Percentiles rank a stretch among this genome's conserved stretches.
Conservation (phyloP, 2,113 vertebrate genomes). For the Lepisosteus osseus region DNA sequence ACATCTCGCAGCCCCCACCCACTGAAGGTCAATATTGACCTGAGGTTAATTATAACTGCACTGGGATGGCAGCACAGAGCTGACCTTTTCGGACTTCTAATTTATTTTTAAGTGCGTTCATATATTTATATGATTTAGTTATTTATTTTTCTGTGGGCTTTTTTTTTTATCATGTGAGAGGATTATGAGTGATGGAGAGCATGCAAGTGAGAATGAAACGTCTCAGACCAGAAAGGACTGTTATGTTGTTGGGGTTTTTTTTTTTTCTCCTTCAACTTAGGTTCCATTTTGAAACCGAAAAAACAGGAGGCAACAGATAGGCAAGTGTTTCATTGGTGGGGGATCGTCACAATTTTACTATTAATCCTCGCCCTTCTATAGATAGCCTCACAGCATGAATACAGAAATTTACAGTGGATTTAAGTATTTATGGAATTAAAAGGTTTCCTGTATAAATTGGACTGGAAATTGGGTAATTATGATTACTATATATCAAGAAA, state of each 20-base stretch:
- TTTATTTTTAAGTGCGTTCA: not conserved
- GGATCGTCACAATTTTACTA: too few species aligned
- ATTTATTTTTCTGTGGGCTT: not conserved
- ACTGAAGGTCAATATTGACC: slow-evolving; percentile 36
- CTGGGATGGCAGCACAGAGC: not conserved
- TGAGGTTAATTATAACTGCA: slow-evolving; percentile 35
- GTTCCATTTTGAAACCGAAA: not conserved
- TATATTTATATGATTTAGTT: too few species aligned
- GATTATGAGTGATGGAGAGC: not conserved
- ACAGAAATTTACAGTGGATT: too few species aligned
- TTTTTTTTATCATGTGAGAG: not conserved
- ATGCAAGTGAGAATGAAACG: not conserved
- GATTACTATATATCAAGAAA: too few species aligned
- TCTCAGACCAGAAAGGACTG: not conserved
- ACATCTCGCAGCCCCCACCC: not conserved
- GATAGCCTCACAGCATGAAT: too few species aligned
- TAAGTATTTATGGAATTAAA: too few species aligned
- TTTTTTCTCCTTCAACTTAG: not conserved
- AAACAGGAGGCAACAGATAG: not conserved
- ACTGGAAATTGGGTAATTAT: too few species aligned
- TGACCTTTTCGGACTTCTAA: not conserved
- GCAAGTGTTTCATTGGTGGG: too few species aligned
- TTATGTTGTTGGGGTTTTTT: not conserved
- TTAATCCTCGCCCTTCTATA: too few species aligned
- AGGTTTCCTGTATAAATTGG: too few species aligned